Conservation (phyloP, 1,140 invertebrate species). For the Aphelenchoides besseyi region DNA sequence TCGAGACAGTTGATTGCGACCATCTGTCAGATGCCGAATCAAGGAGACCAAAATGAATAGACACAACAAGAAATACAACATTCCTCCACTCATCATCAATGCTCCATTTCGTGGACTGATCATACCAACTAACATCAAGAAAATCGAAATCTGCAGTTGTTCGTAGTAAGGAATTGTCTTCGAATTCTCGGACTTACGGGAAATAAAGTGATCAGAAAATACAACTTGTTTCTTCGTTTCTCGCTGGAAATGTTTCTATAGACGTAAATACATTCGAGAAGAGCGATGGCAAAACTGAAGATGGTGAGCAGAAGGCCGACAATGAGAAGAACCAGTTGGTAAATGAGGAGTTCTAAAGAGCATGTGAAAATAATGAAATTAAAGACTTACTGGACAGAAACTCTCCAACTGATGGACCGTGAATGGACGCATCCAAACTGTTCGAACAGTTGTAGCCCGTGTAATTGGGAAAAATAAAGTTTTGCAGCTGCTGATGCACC, state of each 20-base stretch:
- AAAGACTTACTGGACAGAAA: constrained; percentile 1
- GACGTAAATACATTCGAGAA: constrained; percentile 35
- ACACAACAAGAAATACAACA: constrained; percentile 47
- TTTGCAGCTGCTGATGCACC: neutral
- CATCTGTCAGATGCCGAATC: constrained; percentile 35
- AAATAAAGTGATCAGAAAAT: constrained; percentile 45
- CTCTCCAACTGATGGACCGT: neutral
- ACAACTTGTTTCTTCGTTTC: constrained; percentile 43
- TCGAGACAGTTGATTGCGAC: constrained; percentile 25
- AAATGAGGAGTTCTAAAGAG: neutral
- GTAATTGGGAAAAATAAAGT: neutral
- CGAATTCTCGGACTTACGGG: constrained; percentile 32
- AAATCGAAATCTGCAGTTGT: constrained; percentile 39
- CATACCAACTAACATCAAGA: constrained; percentile 41
- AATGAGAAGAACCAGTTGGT: neutral
- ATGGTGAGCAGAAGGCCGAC: neutral
- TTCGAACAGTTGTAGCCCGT: constrained; percentile 6
- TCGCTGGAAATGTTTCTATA: constrained; percentile 38
- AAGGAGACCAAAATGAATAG: constrained; percentile 44
- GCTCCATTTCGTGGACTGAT: constrained; percentile 40
- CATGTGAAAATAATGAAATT: neutral
- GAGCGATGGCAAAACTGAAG: constrained; percentile 8
- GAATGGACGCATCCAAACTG: neutral
- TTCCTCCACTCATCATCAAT: constrained; percentile 32
- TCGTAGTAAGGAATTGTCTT: neutral